Evolutionary conservation across 2,797 vertebrate genomes (phyloP).

Genomic region (Lagodon rhomboides): DNA sequence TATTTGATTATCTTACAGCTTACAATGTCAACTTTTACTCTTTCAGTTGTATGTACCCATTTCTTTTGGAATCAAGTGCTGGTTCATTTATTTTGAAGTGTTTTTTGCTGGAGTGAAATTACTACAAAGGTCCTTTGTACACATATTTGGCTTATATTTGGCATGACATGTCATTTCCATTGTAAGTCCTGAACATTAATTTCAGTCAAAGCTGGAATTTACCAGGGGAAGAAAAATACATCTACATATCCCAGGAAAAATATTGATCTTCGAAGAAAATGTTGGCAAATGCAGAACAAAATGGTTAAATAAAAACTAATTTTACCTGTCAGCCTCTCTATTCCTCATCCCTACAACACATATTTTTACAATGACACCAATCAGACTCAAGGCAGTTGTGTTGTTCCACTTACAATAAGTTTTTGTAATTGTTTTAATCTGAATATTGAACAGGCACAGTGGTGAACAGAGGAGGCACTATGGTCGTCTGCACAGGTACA

Average conservation of each 20-base stretch:
- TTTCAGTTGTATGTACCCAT: constrained; percentile 15
- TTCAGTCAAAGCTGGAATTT: not conserved
- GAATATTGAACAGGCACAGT: constrained; percentile 50
- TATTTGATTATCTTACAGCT: not conserved
- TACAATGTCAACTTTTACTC: not conserved
- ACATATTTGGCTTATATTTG: not conserved
- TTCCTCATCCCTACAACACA: not conserved
- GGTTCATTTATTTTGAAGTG: not conserved
- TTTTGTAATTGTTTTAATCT: not conserved
- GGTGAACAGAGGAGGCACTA: constrained; percentile 63
- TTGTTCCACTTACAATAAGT: not conserved
- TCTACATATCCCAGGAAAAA: not conserved
- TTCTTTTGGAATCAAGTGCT: constrained; percentile 26
- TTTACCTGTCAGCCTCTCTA: not conserved
- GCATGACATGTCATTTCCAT: not conserved
- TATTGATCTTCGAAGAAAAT: not conserved
- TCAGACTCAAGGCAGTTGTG: not conserved
- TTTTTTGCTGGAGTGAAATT: not conserved
- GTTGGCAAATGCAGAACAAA: constrained; percentile 19
- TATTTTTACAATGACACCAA: not conserved
- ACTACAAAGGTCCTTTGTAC: not conserved
- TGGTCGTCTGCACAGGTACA: constrained; percentile 28
- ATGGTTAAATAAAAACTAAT: not conserved
- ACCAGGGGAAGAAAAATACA: not conserved
- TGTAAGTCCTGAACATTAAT: not conserved